These are phyloP conservation scores for Phragmatobia fuliginosa DNA, from an alignment of 2,888 invertebrate genomes.

Conservation along the genomic window DNA sequence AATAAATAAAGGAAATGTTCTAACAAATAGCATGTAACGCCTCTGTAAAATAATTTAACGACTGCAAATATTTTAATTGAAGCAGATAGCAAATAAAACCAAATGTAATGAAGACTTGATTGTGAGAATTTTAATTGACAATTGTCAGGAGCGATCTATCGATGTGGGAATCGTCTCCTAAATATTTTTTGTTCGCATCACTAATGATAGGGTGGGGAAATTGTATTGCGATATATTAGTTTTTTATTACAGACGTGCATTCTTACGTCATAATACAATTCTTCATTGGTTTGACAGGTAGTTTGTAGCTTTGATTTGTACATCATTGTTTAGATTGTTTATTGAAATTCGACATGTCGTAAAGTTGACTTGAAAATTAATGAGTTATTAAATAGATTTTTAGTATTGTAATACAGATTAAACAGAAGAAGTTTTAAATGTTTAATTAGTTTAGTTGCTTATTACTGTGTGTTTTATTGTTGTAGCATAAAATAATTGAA, in stretches of 20 bases:
- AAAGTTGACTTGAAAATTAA: neutral
- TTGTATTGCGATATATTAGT: constrained; percentile 33
- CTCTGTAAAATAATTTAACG: constrained; percentile 54
- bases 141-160: constrained; percentile 60
- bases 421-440: neutral
- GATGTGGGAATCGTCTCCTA: constrained; percentile 56
- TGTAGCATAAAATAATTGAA: neutral
- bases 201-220: constrained; percentile 38
- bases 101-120: constrained; percentile 68
- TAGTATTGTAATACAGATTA: neutral
- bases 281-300: constrained; percentile 40
- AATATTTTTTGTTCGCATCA: constrained; percentile 49
- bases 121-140: constrained; percentile 77
- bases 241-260: constrained; percentile 37
- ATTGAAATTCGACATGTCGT: neutral
- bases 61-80: constrained; percentile 64
- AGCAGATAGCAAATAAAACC: constrained; percentile 61
- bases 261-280: constrained; percentile 41
- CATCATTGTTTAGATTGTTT: constrained; percentile 32
- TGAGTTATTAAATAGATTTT: neutral
- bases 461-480: neutral
- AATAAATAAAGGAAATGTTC: constrained; percentile 52
- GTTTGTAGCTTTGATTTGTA: constrained; percentile 39
- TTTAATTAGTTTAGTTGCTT: neutral
- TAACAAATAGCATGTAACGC: constrained; percentile 52